Evolutionary conservation across 2,797 vertebrate species (phyloP).

Genomic region (Tapirus indicus): DNA sequence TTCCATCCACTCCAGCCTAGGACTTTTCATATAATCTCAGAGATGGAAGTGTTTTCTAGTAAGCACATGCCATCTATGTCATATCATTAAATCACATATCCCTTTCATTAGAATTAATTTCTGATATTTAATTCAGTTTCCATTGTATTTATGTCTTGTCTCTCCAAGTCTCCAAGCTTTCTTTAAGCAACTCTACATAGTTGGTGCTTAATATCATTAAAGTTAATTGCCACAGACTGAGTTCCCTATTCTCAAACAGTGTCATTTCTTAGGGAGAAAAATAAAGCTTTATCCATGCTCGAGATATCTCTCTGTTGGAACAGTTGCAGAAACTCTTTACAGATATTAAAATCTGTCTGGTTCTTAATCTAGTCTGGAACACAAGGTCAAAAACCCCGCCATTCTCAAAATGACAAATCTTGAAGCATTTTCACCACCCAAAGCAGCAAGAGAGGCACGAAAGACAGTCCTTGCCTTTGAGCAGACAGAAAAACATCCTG

Average conservation of each 20-base stretch:
- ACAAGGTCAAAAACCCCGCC: background rate
- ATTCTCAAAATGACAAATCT: conserved; percentile 22
- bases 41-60: background rate
- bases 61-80: too few species aligned
- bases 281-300: background rate
- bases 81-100: background rate
- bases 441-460: background rate
- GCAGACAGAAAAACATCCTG: background rate
- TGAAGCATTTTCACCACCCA: background rate
- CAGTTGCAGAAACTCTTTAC: conserved; percentile 1
- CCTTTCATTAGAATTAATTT: background rate
- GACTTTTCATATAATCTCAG: background rate
- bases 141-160: background rate
- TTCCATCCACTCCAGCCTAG: background rate
- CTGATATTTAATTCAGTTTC: background rate
- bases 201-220: background rate
- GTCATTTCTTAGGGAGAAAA: background rate
- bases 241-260: background rate
- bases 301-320: conserved; percentile 27
- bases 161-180: background rate
- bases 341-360: conserved; percentile 61
- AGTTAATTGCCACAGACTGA: background rate
- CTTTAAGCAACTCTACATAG: background rate
- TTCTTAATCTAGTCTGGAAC: conserved; percentile 54
- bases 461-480: background rate